Base-by-base conservation (phyloP, 2,888 invertebrate genomes). In the Panzeria rudis region DNA sequence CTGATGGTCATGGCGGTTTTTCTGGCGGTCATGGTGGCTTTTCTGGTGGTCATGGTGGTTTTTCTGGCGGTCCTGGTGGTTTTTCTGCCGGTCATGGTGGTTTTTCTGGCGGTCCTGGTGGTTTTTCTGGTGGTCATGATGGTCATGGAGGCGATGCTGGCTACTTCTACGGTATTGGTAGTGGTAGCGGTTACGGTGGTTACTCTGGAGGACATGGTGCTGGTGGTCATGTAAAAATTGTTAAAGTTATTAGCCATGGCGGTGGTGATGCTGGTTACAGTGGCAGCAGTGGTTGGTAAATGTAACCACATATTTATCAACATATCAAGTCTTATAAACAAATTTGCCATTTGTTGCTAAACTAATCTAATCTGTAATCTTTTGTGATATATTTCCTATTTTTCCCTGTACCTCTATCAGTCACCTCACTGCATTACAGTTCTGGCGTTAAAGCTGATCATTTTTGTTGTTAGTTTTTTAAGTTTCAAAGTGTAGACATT, bases 191-290 rank as follows among this genome's bases (percentile, higher is more conserved):
- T 59, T 17, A 54, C 44, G 56, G 68, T 15, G 52, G 52, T 25
- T 47, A 5, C 7, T n/a, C 66, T 3, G 84, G 64, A 29, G 82
- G 80, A 11, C 72, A 82, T 9, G 29, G 32, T n/a, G 66, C 25
- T 5, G 86, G 76, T 64, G 87, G 80, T 20, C 86, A 86, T 62
- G 86, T 88, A 0, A 88, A 88, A 61, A 86, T 89, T 68, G 64
- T 89, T 59, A 88, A 88, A 66, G 86, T 89, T 13, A 83, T 88
- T 11, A 87, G 81, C 9, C 76, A 82, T 29, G 87, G 78, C 8
- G 7, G 50, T 50, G 73, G 50, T 20, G 73, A 62, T 50, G 69
- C 29, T 41, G 78, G 78, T 44, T 78, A 73, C 17, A 75, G 79
- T 8, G 66, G 52, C 41, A 17, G 50, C 35, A 38, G 47, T 50